These are phyloP conservation scores for Adrianichthys oophorus DNA, from an alignment of 2,797 vertebrate genomes.

Conservation along the genomic window DNA sequence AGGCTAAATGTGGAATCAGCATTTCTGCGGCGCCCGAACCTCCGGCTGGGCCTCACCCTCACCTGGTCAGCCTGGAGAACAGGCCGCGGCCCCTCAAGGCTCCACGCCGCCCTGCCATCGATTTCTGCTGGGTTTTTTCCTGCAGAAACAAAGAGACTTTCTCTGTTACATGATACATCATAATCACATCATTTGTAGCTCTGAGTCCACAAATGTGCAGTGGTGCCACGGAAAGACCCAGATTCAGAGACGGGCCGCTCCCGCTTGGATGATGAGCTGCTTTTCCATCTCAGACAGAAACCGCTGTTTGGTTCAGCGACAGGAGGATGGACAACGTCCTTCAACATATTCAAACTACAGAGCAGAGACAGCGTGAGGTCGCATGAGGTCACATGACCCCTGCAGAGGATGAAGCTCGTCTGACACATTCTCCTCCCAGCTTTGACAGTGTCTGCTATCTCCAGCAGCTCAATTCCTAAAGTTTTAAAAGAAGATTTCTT, in stretches of 20 bases:
- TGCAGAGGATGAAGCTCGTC: too few relatives aligned
- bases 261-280: slow-evolving; percentile 5
- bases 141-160: slow-evolving; percentile 83
- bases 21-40: slow-evolving; percentile 64
- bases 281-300: not conserved
- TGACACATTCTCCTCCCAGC: too few relatives aligned
- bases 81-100: slow-evolving; percentile 39
- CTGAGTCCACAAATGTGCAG: slow-evolving; percentile 72
- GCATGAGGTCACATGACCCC: too few relatives aligned
- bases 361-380: too few relatives aligned
- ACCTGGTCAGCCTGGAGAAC: slow-evolving; percentile 53
- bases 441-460: too few relatives aligned
- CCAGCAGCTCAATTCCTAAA: too few relatives aligned
- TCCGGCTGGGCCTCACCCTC: slow-evolving; percentile 48
- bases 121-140: slow-evolving; percentile 69
- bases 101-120: slow-evolving; percentile 71
- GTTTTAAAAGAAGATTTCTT: too few relatives aligned
- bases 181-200: slow-evolving; percentile 87
- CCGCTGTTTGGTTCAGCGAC: too few relatives aligned
- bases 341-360: too few relatives aligned
- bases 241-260: slow-evolving; percentile 26
- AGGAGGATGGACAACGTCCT: too few relatives aligned
- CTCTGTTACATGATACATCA: slow-evolving; percentile 85
- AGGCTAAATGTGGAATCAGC: slow-evolving; percentile 79
- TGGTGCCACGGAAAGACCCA: slow-evolving; percentile 38